Conservation (phyloP, 2,888 invertebrate species). For the Leucania comma region DNA sequence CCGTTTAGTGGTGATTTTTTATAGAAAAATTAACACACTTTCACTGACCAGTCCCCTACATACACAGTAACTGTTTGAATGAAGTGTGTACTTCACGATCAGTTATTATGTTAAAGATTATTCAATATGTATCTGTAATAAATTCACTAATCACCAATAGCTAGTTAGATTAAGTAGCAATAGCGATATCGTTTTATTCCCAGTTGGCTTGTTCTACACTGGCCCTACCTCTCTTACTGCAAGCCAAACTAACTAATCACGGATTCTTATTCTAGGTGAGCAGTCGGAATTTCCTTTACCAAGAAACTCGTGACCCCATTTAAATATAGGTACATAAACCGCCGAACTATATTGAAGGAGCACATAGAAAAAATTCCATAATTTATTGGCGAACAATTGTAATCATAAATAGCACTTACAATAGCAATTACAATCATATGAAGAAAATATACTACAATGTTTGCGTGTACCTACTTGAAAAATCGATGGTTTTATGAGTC, state of each 20-base stretch:
- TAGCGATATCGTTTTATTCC: slow-evolving; percentile 14
- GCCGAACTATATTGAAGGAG: slow-evolving; percentile 5
- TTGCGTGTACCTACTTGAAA: slow-evolving; percentile 9
- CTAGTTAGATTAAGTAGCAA: slow-evolving; percentile 25
- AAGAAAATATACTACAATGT: slow-evolving; percentile 21
- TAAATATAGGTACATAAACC: not conserved
- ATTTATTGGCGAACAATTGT: slow-evolving; percentile 46
- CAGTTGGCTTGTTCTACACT: not conserved
- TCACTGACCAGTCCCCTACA: not conserved
- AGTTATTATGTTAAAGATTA: not conserved
- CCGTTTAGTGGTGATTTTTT: too few species aligned
- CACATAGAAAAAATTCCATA: slow-evolving; percentile 12
- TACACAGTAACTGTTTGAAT: not conserved
- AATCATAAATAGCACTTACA: slow-evolving; percentile 40
- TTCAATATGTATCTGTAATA: slow-evolving; percentile 5
- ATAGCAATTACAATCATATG: slow-evolving; percentile 41
- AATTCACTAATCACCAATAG: slow-evolving; percentile 14
- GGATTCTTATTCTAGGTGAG: not conserved
- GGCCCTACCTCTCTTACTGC: not conserved
- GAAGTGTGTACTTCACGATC: slow-evolving; percentile 3
- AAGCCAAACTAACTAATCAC: not conserved
- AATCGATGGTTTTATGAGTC: slow-evolving; percentile 33
- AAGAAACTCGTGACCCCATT: slow-evolving; percentile 14
- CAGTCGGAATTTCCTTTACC: not conserved
- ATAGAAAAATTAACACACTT: not conserved